These are phyloP conservation scores for Scyliorhinus canicula DNA, from an alignment of 2,797 vertebrate species.

Conservation along the genomic window DNA sequence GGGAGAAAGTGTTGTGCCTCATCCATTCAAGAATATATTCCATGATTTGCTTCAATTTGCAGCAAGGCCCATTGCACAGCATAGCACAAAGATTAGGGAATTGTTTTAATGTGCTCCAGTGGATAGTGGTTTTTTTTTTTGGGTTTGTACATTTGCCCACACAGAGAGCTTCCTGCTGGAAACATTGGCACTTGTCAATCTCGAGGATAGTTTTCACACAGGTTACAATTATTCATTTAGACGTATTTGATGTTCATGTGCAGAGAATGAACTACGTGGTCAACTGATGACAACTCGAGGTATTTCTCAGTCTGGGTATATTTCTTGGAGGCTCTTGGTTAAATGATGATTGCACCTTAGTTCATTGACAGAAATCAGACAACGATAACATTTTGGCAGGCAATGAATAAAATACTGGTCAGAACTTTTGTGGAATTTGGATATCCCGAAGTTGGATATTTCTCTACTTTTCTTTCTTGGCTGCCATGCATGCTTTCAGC, in stretches of 20 bases:
- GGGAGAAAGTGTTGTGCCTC: not conserved
- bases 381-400: not conserved
- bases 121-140: not conserved
- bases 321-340: not conserved
- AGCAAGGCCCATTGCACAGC: not conserved
- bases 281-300: not conserved
- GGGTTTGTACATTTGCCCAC: not conserved
- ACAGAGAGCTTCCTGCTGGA: not conserved
- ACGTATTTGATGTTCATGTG: not conserved
- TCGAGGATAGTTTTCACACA: not conserved
- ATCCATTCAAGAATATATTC: not conserved
- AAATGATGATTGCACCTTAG: not conserved
- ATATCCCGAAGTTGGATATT: not conserved
- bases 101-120: not conserved
- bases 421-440: not conserved
- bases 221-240: not conserved
- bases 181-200: not conserved
- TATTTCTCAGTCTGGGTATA: not conserved
- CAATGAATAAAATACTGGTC: not conserved
- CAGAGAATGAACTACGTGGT: not conserved
- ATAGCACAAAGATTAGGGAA: not conserved
- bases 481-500: not conserved
- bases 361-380: not conserved
- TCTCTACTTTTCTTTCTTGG: not conserved
- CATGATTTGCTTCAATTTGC: not conserved